Conservation (phyloP, 2,797 vertebrate genomes). For the Phataginus tetradactyla region DNA sequence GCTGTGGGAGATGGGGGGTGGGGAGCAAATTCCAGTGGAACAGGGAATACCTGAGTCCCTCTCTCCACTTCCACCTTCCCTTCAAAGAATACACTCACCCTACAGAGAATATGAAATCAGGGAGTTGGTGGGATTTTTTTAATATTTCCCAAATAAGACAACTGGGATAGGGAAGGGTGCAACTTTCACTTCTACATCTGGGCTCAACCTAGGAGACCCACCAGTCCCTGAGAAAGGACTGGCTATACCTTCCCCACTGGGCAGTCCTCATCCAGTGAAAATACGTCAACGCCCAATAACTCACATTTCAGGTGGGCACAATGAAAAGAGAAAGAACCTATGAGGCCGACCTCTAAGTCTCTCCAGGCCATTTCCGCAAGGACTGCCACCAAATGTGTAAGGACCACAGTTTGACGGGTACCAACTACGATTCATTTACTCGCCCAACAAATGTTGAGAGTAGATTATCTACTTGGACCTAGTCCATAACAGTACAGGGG, state of each 20-base stretch:
- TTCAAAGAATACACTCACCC: constrained; percentile 5
- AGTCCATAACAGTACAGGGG: not conserved
- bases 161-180: not conserved
- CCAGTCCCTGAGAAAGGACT: not conserved
- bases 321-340: not conserved
- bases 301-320: not conserved
- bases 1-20: not conserved
- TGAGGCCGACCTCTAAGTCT: not conserved
- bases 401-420: not conserved
- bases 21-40: constrained; percentile 57
- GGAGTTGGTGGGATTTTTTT: not conserved
- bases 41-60: not conserved
- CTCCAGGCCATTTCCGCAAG: not conserved
- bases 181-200: not conserved
- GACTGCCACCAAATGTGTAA: not conserved
- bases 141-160: not conserved
- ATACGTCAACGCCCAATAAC: not conserved
- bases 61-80: not conserved
- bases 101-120: not conserved
- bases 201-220: not conserved
- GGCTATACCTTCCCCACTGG: not conserved
- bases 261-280: not conserved
- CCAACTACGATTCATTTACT: not conserved
- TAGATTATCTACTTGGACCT: not conserved
- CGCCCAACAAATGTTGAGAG: not conserved